A percentile compares a stretch with the other conserved stretches of the same genome.
phyloP scores from a whole-genome alignment of 2,113 vertebrate genomes.

The Macquaria ambigua region DNA sequence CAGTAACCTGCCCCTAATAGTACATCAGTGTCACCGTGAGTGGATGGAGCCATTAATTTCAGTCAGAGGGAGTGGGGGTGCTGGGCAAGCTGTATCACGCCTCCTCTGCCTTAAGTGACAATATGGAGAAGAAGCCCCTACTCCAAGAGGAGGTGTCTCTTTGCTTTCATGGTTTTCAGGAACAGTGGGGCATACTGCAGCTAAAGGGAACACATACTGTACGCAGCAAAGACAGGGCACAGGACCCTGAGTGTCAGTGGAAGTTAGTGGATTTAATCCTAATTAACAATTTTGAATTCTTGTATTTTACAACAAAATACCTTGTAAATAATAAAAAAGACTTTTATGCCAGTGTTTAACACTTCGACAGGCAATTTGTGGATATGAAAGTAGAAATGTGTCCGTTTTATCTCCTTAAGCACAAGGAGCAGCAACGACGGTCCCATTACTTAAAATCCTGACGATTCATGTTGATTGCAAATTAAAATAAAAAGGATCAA shows the following conservation, averaged over 20 bases:
- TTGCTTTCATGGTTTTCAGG: background rate
- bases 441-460: background rate
- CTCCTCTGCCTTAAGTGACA: slow-evolving; percentile 27
- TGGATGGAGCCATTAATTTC: slow-evolving; percentile 63
- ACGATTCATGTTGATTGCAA: slow-evolving; percentile 35
- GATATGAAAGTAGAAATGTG: background rate
- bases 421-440: background rate
- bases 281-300: background rate
- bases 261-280: background rate
- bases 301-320: background rate
- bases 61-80: background rate
- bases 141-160: background rate
- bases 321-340: background rate
- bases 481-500: slow-evolving; percentile 31
- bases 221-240: background rate
- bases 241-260: background rate
- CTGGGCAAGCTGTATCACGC: background rate
- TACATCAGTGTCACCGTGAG: slow-evolving; percentile 69
- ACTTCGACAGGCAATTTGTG: background rate
- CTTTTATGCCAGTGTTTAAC: background rate
- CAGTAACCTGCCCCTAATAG: slow-evolving; percentile 55
- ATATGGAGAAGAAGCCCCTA: background rate
- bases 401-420: slow-evolving; percentile 7
- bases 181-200: background rate
- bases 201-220: background rate